Evolutionary conservation across 2,888 invertebrate species (phyloP).

Genomic region (Synanthedon myopaeformis): DNA sequence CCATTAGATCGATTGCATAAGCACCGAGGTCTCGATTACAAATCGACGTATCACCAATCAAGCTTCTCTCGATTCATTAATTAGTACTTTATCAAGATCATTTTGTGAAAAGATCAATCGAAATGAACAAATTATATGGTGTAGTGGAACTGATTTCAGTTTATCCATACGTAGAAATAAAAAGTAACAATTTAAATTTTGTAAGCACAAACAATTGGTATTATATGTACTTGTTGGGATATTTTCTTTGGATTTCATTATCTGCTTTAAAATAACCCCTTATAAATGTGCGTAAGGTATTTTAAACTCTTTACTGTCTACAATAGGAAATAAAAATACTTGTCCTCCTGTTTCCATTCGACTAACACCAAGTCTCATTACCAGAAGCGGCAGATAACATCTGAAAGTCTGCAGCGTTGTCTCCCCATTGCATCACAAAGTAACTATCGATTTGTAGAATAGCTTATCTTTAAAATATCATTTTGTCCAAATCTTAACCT

Average conservation of each 20-base stretch:
- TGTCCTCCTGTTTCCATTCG: constrained; percentile 41
- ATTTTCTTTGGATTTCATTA: too few relatives aligned
- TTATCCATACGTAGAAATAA: constrained; percentile 7
- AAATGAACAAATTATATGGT: constrained; percentile 40
- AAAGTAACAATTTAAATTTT: too few relatives aligned
- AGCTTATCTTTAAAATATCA: constrained; percentile 11
- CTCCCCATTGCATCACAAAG: constrained; percentile 33
- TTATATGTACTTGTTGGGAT: too few relatives aligned
- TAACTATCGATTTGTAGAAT: constrained; percentile 24
- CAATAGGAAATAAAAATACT: constrained; percentile 33
- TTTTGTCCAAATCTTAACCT: constrained; percentile 9
- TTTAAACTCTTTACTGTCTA: constrained; percentile 15
- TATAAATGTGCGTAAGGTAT: too few relatives aligned
- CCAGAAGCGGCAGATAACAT: constrained; percentile 47
- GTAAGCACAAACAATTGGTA: too few relatives aligned
- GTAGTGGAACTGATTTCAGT: constrained; percentile 19
- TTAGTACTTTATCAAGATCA: constrained; percentile 52
- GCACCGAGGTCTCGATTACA: constrained; percentile 49
- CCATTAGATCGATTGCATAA: constrained; percentile 57
- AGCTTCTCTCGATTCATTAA: constrained; percentile 42
- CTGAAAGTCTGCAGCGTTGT: constrained; percentile 37
- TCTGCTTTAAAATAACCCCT: too few relatives aligned
- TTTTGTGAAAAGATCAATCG: constrained; percentile 38
- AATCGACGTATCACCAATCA: constrained; percentile 37
- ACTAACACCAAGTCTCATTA: constrained; percentile 55